Evolutionary conservation across 1,140 invertebrate genomes (phyloP).

Genomic region (Halyomorpha halys): DNA sequence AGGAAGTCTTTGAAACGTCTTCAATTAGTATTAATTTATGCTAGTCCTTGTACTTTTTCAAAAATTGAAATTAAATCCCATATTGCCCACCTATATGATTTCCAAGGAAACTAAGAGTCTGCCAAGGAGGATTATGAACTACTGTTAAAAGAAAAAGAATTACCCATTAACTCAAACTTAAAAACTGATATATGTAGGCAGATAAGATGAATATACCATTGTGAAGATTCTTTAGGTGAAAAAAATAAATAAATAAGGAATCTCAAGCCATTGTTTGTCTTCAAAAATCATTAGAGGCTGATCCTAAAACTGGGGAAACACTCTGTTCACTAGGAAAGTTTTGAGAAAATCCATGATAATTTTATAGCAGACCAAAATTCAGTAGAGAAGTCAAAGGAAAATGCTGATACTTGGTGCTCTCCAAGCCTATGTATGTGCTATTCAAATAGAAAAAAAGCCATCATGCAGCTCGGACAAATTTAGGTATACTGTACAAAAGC

Average conservation of each 20-base stretch:
- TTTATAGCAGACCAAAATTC: conserved; percentile 97
- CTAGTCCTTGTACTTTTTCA: conserved; percentile 54
- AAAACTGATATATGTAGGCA: conserved; percentile 88
- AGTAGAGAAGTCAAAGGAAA: conserved; percentile 98
- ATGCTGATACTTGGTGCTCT: conserved; percentile 99
- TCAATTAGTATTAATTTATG: conserved; percentile 69
- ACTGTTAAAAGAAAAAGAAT: conserved; percentile 67
- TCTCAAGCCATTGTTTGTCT: conserved; percentile 76
- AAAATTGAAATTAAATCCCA: conserved; percentile 85
- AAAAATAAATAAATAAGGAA: conserved; percentile 65
- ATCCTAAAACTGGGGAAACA: conserved; percentile 86
- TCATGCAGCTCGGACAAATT: conserved; percentile 94
- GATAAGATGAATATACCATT: conserved; percentile 94
- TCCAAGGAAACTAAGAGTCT: conserved; percentile 75
- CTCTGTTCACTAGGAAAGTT: conserved; percentile 83
- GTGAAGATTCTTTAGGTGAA: conserved; percentile 67
- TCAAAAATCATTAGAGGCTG: conserved; percentile 81
- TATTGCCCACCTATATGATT: conserved; percentile 92
- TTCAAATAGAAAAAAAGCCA: conserved; percentile 96
- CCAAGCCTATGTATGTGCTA: conserved; percentile 97
- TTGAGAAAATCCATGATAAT: conserved; percentile 95
- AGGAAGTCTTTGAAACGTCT: conserved; percentile 80
- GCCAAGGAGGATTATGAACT: conserved; percentile 88
- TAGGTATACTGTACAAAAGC: conserved; percentile 93
- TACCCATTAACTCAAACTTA: conserved; percentile 63